phyloP scores from a whole-genome alignment of 2,888 invertebrate species.

The Cetonia aurata region DNA sequence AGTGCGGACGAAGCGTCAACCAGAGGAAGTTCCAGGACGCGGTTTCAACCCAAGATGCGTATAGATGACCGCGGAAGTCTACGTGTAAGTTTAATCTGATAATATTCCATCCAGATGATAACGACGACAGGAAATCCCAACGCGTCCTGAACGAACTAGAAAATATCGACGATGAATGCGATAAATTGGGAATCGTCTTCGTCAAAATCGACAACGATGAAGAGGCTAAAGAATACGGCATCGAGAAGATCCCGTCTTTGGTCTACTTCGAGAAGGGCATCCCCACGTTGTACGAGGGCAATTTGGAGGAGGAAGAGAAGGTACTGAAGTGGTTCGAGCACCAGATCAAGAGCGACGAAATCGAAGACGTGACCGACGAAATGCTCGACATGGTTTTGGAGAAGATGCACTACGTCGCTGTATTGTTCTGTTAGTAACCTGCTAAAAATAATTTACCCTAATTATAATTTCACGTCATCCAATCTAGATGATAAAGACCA shows the following conservation, averaged over 20 bases:
- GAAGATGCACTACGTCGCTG: constrained; percentile 90
- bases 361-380: constrained; percentile 94
- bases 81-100: too few species aligned
- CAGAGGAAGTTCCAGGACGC: too few species aligned
- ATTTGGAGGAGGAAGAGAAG: constrained; percentile 90
- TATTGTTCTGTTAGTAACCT: constrained; percentile 87
- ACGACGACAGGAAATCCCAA: constrained; percentile 89
- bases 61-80: too few species aligned
- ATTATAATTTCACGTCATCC: too few species aligned
- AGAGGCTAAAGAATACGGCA: constrained; percentile 91
- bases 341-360: constrained; percentile 89
- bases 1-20: too few species aligned
- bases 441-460: background rate
- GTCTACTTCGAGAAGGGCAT: constrained; percentile 85
- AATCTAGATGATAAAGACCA: constrained; percentile 87
- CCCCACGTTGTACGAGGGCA: constrained; percentile 83
- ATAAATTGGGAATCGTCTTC: constrained; percentile 88
- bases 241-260: constrained; percentile 87
- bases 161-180: constrained; percentile 95
- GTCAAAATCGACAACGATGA: constrained; percentile 93
- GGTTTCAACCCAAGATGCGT: too few species aligned
- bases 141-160: constrained; percentile 88
- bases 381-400: constrained; percentile 92
- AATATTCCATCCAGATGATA: constrained; percentile 76
- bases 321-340: constrained; percentile 88